Evolutionary conservation across 2,888 invertebrate species (phyloP).

Genomic region (Portevinia maculata): DNA sequence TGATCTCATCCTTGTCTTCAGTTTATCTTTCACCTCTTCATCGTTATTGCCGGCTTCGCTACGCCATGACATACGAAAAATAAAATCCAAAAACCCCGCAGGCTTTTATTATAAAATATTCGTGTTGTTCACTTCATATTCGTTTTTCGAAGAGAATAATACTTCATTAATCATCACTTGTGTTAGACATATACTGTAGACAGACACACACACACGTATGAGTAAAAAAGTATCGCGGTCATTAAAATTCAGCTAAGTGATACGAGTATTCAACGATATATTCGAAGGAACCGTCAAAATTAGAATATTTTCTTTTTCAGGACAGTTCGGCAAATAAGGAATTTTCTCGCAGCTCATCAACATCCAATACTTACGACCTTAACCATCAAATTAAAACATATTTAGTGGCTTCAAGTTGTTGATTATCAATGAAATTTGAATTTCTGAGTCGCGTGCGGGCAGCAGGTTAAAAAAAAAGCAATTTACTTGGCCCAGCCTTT

Average conservation of each 20-base stretch:
- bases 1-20: slow-evolving; percentile 3
- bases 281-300: background rate
- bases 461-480: no score
- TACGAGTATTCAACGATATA: background rate
- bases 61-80: background rate
- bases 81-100: background rate
- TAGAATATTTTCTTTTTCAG: no score
- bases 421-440: no score
- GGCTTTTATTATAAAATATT: slow-evolving; percentile 3
- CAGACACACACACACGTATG: background rate
- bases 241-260: background rate
- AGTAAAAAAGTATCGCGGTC: background rate
- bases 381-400: no score
- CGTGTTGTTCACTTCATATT: slow-evolving; percentile 1
- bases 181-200: background rate
- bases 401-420: no score
- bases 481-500: no score
- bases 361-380: no score
- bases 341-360: no score
- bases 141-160: background rate
- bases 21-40: slow-evolving; percentile 2
- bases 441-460: no score
- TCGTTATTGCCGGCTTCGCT: background rate
- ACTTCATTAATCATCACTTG: slow-evolving; percentile 3
- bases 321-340: no score